These are phyloP conservation scores for Escarpia spicata DNA, from an alignment of 2,888 invertebrate genomes.

Conservation along the genomic window DNA sequence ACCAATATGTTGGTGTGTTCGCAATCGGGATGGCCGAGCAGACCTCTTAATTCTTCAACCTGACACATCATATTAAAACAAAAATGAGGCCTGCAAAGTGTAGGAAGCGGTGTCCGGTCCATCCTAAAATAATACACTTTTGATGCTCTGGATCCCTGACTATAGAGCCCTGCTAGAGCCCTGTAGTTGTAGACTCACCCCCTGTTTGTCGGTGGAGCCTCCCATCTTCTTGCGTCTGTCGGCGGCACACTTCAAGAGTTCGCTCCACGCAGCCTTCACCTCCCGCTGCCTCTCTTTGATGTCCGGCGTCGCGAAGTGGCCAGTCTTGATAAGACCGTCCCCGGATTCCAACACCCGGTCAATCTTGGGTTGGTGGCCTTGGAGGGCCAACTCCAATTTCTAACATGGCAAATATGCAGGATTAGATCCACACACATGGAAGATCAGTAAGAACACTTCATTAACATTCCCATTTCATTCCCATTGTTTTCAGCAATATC, in stretches of 20 bases:
- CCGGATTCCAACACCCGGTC: constrained; percentile 86
- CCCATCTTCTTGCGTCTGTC: constrained; percentile 83
- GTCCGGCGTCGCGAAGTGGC: constrained; percentile 83
- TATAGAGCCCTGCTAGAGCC: background rate
- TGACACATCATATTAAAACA: too few species aligned
- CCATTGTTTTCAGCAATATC: too few species aligned
- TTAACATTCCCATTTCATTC: background rate
- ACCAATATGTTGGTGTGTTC: too few species aligned
- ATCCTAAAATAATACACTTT: too few species aligned
- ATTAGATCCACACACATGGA: too few species aligned
- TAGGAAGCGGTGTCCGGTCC: too few species aligned
- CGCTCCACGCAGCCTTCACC: constrained; percentile 78
- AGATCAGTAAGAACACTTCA: background rate
- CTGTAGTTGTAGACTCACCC: constrained; percentile 63
- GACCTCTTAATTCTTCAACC: too few species aligned
- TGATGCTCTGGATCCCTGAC: too few species aligned
- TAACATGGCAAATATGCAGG: constrained; percentile 50
- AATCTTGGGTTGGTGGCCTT: constrained; percentile 85
- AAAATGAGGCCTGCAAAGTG: too few species aligned
- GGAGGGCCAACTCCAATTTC: constrained; percentile 89
- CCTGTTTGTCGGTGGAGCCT: constrained; percentile 87
- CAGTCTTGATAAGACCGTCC: constrained; percentile 76
- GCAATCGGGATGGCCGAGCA: too few species aligned
- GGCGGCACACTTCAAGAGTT: constrained; percentile 77
- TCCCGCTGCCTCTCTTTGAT: constrained; percentile 81